Base-by-base conservation (phyloP, 2,797 vertebrate genomes). In the Phrynocephalus guinanensis region DNA sequence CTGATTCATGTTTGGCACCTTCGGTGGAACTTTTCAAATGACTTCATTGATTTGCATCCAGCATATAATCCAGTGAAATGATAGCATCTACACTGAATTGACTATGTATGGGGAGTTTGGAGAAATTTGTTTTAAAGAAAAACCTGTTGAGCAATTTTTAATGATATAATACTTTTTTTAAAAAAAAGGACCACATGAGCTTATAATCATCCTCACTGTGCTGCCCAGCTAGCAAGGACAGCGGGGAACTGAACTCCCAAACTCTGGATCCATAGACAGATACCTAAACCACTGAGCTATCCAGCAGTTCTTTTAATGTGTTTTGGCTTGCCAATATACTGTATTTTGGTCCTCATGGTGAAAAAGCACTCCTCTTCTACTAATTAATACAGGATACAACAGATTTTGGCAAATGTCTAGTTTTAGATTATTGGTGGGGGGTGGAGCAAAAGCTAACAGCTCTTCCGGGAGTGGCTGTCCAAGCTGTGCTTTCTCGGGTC, bases 1-100 rank as follows among this genome's bases (percentile, higher is more conserved):
- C 63, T 81, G 44, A 82, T 68, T 82, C 44, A 82, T 70, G 33
- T 71, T 71, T 71, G 67, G 67, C 81, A 68, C 67, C 38, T 50
- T 70, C 3, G 8, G 9, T 80, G 79, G 56, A 66, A 24, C 56
- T 66, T 63, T 66, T 82, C 80, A 82, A 60, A 50, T 70, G 44
- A 28, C 26, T 82, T 38, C 8, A 67, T 67, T 68, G 9, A 82
- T 82, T 81, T 82, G 63, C 66, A 50, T 68, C 66, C 38, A 68
- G 68, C 18, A 82, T 71, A 71, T 48, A 70, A 68, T 81, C 60
- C 67, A 67, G 67, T 44, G 30, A 67, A 81, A 81, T 81, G 30
- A 81, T n/a, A 1, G 28, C 50, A 79, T 5, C 50, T 79, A 67
- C 15, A 30, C 79, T 63, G 60, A 81, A 67, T 30, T 33, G 63